phyloP scores from a whole-genome alignment of 2,113 vertebrate genomes.

The Erythrocercus mccallii region DNA sequence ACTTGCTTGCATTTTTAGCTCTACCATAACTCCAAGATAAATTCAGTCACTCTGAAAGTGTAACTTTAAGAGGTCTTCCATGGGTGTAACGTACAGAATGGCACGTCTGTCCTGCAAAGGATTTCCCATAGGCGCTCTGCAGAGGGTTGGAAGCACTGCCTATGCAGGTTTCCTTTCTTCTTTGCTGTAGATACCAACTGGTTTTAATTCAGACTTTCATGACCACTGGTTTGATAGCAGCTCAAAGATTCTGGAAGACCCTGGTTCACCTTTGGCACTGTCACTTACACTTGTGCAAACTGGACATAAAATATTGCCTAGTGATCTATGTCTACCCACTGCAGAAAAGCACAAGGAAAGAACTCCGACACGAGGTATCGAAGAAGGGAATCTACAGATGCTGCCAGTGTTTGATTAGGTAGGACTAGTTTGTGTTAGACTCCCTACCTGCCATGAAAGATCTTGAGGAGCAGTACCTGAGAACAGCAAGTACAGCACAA shows the following conservation, averaged over 20 bases:
- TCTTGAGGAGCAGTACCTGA: neutral
- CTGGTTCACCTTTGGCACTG: neutral
- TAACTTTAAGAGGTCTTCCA: neutral
- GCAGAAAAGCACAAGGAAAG: neutral
- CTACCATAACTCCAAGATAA: neutral
- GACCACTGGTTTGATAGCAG: neutral
- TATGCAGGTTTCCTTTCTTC: neutral
- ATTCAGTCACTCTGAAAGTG: neutral
- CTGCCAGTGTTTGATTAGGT: neutral
- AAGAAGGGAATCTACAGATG: neutral
- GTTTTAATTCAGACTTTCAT: neutral
- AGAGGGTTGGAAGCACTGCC: neutral
- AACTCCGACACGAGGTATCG: accelerated
- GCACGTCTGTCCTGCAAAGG: neutral
- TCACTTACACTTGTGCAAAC: neutral
- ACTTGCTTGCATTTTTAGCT: neutral
- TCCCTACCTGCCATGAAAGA: neutral
- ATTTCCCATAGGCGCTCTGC: neutral
- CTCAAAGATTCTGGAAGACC: neutral
- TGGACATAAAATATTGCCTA: neutral
- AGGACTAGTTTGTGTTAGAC: neutral
- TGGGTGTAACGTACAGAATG: neutral
- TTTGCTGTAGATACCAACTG: neutral
- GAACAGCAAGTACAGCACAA: neutral
- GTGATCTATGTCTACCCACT: neutral